Base-by-base conservation (phyloP, 2,888 invertebrate species). In the Cacoxenus indagator region DNA sequence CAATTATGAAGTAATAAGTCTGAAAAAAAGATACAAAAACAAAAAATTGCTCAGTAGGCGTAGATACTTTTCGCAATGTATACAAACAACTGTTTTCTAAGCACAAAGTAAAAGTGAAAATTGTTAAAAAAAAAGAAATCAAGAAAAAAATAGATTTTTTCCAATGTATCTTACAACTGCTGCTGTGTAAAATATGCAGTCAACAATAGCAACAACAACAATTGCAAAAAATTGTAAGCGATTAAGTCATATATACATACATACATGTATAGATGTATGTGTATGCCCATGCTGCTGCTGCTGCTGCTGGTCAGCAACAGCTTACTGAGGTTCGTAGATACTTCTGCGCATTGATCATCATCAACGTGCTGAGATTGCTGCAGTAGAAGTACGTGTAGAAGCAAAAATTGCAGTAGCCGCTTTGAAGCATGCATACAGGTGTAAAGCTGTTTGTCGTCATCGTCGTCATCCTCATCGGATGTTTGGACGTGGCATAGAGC, bases 231-330 rank as follows among this genome's bases (percentile, higher is more conserved):
- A 81, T 80, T 81, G 82, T 69, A 72, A 65, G 61, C 77, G 82
- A 81, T 80, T 80, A 80, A 80, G 80, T 82, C 81, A 80, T 43
- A 61, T 61, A 55, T n/a, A n/a, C n/a, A n/a, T n/a, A n/a, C n/a
- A n/a, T n/a, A n/a, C n/a, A n/a, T n/a, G n/a, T n/a, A n/a, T n/a
- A n/a, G n/a, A n/a, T n/a, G 29, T 29, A 57, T 57, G 22, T 22
- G 19, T 45, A n/a, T 62, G 31, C 72, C 78, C 70, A 68, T 69
- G 71, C 75, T 69, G 14, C 37, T 51, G 1, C 9, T n/a, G 51
- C 19, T 6, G 51, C 51, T 22, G 51, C 51, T 51, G 72, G 64
- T 65, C 75, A 74, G 51, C 61, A 51, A 59, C 9, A 31, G 26
- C 31, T n/a, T n/a, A 17, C 2, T n/a, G 17, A 8, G 9, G n/a